phyloP scores from a whole-genome alignment of 2,888 invertebrate species.

The Gymnosoma rotundatum region DNA sequence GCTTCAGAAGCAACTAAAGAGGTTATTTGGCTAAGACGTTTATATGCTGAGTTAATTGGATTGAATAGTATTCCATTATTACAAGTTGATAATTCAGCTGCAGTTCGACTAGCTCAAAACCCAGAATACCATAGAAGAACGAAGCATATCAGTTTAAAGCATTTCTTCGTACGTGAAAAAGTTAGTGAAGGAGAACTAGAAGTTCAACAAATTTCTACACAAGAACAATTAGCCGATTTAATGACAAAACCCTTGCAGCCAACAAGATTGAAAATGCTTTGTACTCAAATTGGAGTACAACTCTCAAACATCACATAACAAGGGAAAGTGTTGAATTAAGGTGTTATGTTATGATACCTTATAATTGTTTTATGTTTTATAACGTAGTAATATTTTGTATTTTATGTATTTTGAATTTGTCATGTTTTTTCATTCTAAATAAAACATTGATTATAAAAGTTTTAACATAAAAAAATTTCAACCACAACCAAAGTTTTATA shows the following conservation, averaged over 20 bases:
- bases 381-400: background rate
- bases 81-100: slow-evolving; percentile 5
- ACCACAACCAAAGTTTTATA: too few relatives aligned
- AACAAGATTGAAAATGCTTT: too few relatives aligned
- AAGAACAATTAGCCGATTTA: too few relatives aligned
- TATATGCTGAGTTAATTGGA: background rate
- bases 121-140: background rate
- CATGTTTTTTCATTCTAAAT: background rate
- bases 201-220: too few relatives aligned
- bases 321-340: background rate
- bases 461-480: too few relatives aligned
- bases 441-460: slow-evolving; percentile 8
- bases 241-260: too few relatives aligned
- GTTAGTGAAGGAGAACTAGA: background rate
- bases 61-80: background rate
- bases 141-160: too few relatives aligned
- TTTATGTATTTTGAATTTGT: background rate
- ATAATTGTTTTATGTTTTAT: background rate
- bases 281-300: too few relatives aligned
- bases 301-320: too few relatives aligned
- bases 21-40: background rate
- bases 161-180: too few relatives aligned
- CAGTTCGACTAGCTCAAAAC: background rate
- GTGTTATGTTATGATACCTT: too few relatives aligned
- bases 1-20: background rate